phyloP scores from a whole-genome alignment of 2,888 invertebrate genomes.

The Anoncus sp. region DNA sequence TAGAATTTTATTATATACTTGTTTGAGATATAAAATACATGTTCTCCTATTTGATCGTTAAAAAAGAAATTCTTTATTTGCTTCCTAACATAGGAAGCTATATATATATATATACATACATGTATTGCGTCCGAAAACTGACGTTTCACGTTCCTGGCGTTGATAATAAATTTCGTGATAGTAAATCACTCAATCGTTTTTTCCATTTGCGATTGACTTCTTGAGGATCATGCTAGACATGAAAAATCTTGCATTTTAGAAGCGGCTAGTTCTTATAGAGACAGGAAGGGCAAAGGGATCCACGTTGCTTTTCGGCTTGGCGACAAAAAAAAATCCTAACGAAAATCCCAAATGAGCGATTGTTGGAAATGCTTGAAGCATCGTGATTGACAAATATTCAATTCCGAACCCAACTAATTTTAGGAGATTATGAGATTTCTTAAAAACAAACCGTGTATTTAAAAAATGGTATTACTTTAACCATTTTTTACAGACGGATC shows the following conservation, averaged over 20 bases:
- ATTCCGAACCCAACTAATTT: too few relatives aligned
- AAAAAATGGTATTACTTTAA: too few relatives aligned
- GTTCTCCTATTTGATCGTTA: constrained; percentile 56
- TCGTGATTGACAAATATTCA: too few relatives aligned
- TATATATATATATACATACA: constrained; percentile 33
- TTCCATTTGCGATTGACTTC: constrained; percentile 74
- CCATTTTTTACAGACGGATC: too few relatives aligned
- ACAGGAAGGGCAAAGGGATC: too few relatives aligned
- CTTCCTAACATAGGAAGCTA: constrained; percentile 24
- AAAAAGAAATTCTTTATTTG: constrained; percentile 32
- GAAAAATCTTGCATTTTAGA: not conserved
- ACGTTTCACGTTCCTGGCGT: constrained; percentile 44
- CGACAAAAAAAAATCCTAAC: not conserved
- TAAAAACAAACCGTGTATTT: too few relatives aligned
- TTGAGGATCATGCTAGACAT: constrained; percentile 75
- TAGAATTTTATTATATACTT: constrained; percentile 57
- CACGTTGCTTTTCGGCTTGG: too few relatives aligned
- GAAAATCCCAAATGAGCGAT: not conserved
- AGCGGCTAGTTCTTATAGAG: not conserved
- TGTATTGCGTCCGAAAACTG: constrained; percentile 39
- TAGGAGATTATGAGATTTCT: too few relatives aligned
- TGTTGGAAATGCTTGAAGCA: too few relatives aligned
- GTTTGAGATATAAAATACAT: constrained; percentile 59
- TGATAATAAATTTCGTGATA: constrained; percentile 47
- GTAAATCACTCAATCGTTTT: constrained; percentile 66